phyloP scores from a whole-genome alignment of 2,888 invertebrate species.

The Drosophila buzzatii region DNA sequence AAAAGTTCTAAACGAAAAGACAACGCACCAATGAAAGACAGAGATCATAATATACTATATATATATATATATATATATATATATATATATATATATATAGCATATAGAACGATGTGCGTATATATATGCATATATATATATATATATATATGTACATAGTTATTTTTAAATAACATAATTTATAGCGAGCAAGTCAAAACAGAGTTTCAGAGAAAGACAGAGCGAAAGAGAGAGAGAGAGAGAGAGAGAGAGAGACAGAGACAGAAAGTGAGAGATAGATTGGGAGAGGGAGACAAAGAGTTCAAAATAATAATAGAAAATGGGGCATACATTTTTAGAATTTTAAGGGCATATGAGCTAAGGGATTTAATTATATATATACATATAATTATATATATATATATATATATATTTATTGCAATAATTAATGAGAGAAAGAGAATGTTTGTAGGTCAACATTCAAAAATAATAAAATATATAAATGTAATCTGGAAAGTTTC shows the following conservation, averaged over 20 bases:
- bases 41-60: slow-evolving; percentile 35
- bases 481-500: background rate
- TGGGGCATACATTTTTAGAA: background rate
- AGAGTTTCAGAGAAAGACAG: slow-evolving; percentile 38
- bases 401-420: background rate
- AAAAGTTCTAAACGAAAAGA: slow-evolving; percentile 67
- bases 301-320: background rate
- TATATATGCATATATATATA: no score
- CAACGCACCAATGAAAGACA: slow-evolving; percentile 81
- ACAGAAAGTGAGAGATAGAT: slow-evolving; percentile 15
- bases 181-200: slow-evolving; percentile 70
- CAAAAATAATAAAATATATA: background rate
- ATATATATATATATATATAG: slow-evolving; percentile 1
- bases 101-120: background rate
- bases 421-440: no score
- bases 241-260: slow-evolving; percentile 32
- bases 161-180: slow-evolving; percentile 15
- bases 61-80: background rate
- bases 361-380: background rate
- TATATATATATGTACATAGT: background rate
- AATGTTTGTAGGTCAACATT: background rate
- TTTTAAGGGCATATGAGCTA: no score
- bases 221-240: slow-evolving; percentile 20
- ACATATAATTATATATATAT: slow-evolving; percentile 4
- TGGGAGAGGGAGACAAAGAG: slow-evolving; percentile 19